Evolutionary conservation across 2,797 vertebrate genomes (phyloP), one percentile per base, ranked within the genome.

Genomic region (Artibeus lituratus): DNA sequence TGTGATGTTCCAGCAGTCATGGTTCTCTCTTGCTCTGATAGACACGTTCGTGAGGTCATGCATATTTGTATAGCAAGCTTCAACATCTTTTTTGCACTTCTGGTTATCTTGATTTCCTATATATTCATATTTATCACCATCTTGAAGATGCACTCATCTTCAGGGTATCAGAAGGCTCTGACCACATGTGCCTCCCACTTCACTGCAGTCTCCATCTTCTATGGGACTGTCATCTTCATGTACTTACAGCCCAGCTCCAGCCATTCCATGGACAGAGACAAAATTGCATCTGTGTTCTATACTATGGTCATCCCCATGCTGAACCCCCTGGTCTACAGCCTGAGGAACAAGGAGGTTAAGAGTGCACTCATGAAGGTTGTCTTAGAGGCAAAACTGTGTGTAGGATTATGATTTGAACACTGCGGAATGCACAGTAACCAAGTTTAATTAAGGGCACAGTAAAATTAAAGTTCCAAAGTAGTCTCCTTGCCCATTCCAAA

Each of bases 281-380:
- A 98, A 69, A 89, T 92, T 6, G 92, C 97, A 10, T 98, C 98
- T 0, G 14, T 98, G 5, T 96, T 98, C 80, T 98, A 98, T 0
- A 97, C 97, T 1, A 10, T 96, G 29, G 86, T 98, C 8, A 96
- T 98, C 73, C 98, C 98, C 81, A 98, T 97, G 98, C n/a, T 98
- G n/a, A 98, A 98, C 21, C 97, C 98, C 15, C 92, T 98, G 26
- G 98, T 98, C n/a, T 98, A 98, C 21, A 98, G 96, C 26, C 55
- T 98, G 67, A 81, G 77, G 49, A 98, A 98, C 94, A 96, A 88
- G 21, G 97, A 97, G 1, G 97, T 98, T 0, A 98, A 98, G 92
- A 39, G 5, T 16, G 96, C 97, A 35, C 1, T 77, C 32, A 77
- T 22, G 74, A 77, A 51, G 32, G 19, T 77, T 77, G 0, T 94